A percentile compares a stretch with the other conserved stretches of the same genome.
Evolutionary conservation across 2,113 vertebrate genomes (phyloP).

Genomic region (Carassius gibelio): DNA sequence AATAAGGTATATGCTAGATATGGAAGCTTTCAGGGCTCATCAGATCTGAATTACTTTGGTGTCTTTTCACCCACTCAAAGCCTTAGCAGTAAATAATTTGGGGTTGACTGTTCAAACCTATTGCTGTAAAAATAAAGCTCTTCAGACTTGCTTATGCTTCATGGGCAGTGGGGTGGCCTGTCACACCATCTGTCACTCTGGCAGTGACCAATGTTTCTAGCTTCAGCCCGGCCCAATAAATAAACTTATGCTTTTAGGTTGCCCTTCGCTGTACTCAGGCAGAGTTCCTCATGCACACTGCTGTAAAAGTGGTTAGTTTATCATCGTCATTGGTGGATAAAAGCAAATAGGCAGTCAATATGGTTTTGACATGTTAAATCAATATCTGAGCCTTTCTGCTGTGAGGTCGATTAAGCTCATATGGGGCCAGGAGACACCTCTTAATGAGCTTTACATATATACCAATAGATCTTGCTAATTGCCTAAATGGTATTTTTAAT

Average conservation of each 20-base stretch:
- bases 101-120: slow-evolving; percentile 71
- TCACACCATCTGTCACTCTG: slow-evolving; percentile 45
- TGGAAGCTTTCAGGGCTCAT: slow-evolving; percentile 57
- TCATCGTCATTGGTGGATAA: not conserved
- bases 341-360: not conserved
- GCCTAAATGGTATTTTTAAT: slow-evolving; percentile 48
- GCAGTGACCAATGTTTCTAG: slow-evolving; percentile 60
- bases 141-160: slow-evolving; percentile 71
- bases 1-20: slow-evolving; percentile 55
- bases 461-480: slow-evolving; percentile 47
- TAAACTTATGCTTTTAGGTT: slow-evolving; percentile 60
- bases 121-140: slow-evolving; percentile 71
- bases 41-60: slow-evolving; percentile 74
- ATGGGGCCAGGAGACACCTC: slow-evolving; percentile 27
- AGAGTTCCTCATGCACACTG: not conserved
- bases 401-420: slow-evolving; percentile 33
- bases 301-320: slow-evolving; percentile 28
- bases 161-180: slow-evolving; percentile 59
- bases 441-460: slow-evolving; percentile 47
- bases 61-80: slow-evolving; percentile 64
- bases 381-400: slow-evolving; percentile 19
- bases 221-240: slow-evolving; percentile 63
- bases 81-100: slow-evolving; percentile 60
- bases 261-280: not conserved
- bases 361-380: slow-evolving; percentile 20